These are phyloP conservation scores for Ochotona princeps DNA, from an alignment of 2,113 vertebrate species.

Conservation along the genomic window DNA sequence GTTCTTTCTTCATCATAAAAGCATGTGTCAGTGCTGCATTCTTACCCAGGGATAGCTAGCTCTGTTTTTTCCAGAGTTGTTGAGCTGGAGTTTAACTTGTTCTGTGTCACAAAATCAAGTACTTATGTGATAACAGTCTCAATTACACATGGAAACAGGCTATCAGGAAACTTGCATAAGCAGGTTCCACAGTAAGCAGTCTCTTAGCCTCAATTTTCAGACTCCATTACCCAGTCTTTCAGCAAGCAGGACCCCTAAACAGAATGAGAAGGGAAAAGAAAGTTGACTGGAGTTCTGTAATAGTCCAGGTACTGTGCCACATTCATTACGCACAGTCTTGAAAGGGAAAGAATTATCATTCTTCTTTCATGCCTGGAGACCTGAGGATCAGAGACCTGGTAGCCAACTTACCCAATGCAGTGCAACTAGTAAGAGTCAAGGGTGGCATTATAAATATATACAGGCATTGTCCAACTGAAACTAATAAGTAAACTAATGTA, in stretches of 20 bases:
- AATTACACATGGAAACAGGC: conserved; percentile 10
- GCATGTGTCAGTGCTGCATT: neutral
- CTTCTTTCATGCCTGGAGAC: neutral
- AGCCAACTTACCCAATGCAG: neutral
- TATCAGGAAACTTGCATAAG: neutral
- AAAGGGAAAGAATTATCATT: neutral
- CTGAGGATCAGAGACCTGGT: neutral
- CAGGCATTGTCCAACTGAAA: too few relatives aligned
- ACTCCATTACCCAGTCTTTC: neutral
- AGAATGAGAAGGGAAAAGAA: neutral
- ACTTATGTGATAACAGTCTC: neutral
- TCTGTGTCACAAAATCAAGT: conserved; percentile 20
- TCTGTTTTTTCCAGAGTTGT: neutral
- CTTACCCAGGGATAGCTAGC: neutral
- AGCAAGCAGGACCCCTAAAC: neutral
- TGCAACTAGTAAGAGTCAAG: neutral
- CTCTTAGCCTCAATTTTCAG: conserved; percentile 3
- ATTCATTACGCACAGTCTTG: neutral
- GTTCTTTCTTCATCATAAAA: neutral
- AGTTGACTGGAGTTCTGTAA: neutral
- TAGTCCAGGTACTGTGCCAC: neutral
- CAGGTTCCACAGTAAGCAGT: neutral
- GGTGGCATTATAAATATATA: neutral
- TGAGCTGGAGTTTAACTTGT: neutral
- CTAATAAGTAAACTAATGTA: too few relatives aligned